phyloP scores from a whole-genome alignment of 2,797 vertebrate genomes.

The Lithobates sylvaticus region DNA sequence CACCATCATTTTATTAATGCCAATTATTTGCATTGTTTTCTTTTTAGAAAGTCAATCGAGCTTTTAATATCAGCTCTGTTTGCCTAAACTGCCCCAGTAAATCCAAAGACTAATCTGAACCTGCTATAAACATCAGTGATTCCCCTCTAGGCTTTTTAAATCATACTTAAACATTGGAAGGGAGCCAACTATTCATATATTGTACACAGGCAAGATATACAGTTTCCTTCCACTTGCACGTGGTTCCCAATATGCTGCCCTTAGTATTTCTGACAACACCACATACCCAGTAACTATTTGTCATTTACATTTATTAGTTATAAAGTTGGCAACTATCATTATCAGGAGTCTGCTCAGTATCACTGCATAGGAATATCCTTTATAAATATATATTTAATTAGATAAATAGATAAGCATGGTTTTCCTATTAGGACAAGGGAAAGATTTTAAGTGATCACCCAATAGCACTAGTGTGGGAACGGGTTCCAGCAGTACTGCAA shows the following conservation, averaged over 20 bases:
- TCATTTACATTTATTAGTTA: neutral
- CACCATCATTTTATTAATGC: neutral
- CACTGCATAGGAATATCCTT: neutral
- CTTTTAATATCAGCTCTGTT: neutral
- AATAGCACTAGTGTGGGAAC: neutral
- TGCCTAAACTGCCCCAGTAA: neutral
- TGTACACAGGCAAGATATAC: slow-evolving; percentile 25
- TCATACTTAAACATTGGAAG: slow-evolving; percentile 30
- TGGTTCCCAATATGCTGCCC: neutral
- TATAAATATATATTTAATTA: neutral
- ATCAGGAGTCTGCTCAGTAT: neutral
- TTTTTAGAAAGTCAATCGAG: neutral
- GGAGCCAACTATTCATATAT: slow-evolving; percentile 25
- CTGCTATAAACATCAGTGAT: slow-evolving; percentile 26
- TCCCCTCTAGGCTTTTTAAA: slow-evolving; percentile 25
- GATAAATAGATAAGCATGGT: no score
- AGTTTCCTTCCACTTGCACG: slow-evolving; percentile 9
- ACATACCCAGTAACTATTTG: neutral
- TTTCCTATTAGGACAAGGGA: neutral
- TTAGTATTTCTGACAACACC: neutral
- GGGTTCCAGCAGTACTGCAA: neutral
- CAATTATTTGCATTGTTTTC: neutral
- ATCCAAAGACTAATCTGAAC: neutral
- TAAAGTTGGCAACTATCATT: neutral
- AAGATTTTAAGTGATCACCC: neutral